Percentiles rank a stretch among this genome's conserved stretches.
Evolutionary conservation across 2,797 vertebrate genomes (phyloP).

Genomic region (Gymnoscopelus microlampas): DNA sequence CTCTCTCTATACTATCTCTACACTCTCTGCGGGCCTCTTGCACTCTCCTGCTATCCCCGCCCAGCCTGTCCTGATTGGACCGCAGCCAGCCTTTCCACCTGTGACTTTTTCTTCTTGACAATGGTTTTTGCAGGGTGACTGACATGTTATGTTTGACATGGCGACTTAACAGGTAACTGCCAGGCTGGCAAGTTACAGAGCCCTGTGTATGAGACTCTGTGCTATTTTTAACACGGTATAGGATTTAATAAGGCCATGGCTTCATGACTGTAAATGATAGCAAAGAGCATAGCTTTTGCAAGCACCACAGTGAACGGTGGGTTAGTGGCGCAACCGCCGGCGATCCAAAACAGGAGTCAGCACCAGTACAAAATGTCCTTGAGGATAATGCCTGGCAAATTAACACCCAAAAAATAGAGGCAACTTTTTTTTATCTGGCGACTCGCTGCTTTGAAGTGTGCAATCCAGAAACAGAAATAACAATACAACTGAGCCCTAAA

Average conservation of each 20-base stretch:
- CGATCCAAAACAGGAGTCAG: neutral
- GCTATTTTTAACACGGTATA: constrained; percentile 24
- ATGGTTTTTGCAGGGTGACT: neutral
- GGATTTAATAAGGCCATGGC: constrained; percentile 17
- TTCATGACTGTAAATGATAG: constrained; percentile 2
- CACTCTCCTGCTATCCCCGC: constrained; percentile 27
- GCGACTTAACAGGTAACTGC: constrained; percentile 30
- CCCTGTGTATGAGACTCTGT: neutral
- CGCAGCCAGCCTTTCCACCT: constrained; percentile 37
- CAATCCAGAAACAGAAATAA: constrained; percentile 18
- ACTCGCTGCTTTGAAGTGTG: constrained; percentile 34
- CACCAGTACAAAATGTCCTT: constrained; percentile 13
- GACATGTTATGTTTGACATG: constrained; percentile 7
- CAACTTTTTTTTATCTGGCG: neutral
- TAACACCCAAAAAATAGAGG: neutral
- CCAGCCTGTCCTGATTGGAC: constrained; percentile 44
- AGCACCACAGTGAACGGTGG: neutral
- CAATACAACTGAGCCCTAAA: constrained; percentile 32
- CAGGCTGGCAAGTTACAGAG: constrained; percentile 26
- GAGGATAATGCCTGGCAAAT: neutral
- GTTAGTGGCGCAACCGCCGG: neutral
- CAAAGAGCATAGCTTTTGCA: neutral
- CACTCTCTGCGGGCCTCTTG: constrained; percentile 17
- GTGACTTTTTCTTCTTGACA: constrained; percentile 31
- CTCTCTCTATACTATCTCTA: constrained; percentile 34